A percentile compares a stretch with the other conserved stretches of the same genome.
Conservation (phyloP, 2,888 invertebrate species). For the Dryadula phaetusa region DNA sequence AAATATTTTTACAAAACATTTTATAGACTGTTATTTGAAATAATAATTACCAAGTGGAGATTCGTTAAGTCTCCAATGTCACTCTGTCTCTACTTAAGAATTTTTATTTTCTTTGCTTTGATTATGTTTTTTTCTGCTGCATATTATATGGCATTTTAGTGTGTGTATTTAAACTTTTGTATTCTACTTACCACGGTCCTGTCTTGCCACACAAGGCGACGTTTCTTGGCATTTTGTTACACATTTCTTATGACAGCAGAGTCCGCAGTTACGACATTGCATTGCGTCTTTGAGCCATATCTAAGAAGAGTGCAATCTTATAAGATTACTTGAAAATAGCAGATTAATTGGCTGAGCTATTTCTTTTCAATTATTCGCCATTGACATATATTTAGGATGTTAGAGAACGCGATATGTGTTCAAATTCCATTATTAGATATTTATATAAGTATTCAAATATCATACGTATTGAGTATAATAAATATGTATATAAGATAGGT, state of each 20-base stretch:
- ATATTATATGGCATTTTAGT: not conserved
- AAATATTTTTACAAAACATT: too few species aligned
- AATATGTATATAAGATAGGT: too few species aligned
- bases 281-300: conserved; percentile 99
- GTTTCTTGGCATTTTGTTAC: conserved; percentile 90
- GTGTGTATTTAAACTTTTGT: not conserved
- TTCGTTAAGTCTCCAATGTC: too few species aligned
- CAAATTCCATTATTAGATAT: too few species aligned
- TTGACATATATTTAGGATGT: too few species aligned
- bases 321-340: not conserved
- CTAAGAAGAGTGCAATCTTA: conserved; percentile 67
- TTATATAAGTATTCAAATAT: too few species aligned
- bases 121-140: not conserved
- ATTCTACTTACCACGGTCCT: conserved; percentile 63
- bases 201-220: conserved; percentile 74
- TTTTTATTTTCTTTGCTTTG: too few species aligned
- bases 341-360: not conserved
- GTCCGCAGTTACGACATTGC: conserved; percentile 93
- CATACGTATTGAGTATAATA: too few species aligned
- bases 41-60: too few species aligned
- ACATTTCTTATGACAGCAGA: conserved; percentile 98
- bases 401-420: too few species aligned
- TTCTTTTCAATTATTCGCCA: not conserved
- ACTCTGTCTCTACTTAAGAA: too few species aligned
- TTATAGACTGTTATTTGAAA: too few species aligned